Percentiles rank a stretch among this genome's conserved stretches.
phyloP scores from a whole-genome alignment of 2,113 vertebrate species.

The Hippocampus abdominalis region DNA sequence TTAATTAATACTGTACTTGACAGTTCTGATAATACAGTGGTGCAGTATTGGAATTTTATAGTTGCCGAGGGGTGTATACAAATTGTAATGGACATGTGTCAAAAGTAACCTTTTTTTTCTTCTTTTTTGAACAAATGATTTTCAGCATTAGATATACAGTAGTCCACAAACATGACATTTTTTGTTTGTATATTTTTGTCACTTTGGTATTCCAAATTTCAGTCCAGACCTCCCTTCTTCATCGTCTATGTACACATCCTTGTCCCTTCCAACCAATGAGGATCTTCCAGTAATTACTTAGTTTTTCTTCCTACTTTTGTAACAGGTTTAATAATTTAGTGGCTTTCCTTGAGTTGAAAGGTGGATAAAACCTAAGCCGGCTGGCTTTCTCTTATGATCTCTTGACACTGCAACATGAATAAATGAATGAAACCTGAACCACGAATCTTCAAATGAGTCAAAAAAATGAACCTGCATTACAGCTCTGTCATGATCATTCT shows the following conservation, averaged over 20 bases:
- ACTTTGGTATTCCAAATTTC: background rate
- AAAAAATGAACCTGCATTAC: constrained; percentile 55
- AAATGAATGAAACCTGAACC: background rate
- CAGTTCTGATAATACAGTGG: background rate
- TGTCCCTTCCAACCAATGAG: background rate
- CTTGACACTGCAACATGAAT: background rate
- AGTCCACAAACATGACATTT: background rate
- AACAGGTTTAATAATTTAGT: background rate
- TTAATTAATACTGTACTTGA: background rate
- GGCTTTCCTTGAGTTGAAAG: background rate
- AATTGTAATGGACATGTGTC: background rate
- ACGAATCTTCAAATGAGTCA: constrained; percentile 11
- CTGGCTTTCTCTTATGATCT: background rate
- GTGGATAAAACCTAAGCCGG: background rate
- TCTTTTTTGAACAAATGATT: background rate
- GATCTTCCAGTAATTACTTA: background rate
- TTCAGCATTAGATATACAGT: too few relatives aligned
- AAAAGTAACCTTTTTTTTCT: background rate
- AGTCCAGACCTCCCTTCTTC: too few relatives aligned
- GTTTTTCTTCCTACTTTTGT: background rate
- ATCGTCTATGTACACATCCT: background rate
- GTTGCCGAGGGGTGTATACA: background rate
- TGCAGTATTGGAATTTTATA: background rate
- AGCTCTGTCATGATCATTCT: constrained; percentile 30
- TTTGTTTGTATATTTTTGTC: background rate